Conservation (phyloP, 2,113 vertebrate genomes). For the Mobula birostris region DNA sequence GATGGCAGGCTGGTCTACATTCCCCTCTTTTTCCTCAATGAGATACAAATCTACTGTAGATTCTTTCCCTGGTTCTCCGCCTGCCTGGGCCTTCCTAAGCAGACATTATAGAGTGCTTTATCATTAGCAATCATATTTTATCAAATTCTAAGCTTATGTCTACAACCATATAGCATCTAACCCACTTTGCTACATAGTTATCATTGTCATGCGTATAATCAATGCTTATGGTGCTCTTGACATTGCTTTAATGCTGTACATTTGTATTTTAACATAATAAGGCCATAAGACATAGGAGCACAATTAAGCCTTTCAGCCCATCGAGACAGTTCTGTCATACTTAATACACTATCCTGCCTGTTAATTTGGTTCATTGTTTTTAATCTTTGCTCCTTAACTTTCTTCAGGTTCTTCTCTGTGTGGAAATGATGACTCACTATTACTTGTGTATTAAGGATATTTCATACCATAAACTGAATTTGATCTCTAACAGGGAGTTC, state of each 20-base stretch:
- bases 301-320: too few relatives aligned
- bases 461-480: neutral
- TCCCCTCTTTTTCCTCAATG: neutral
- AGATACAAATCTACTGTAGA: too few relatives aligned
- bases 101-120: too few relatives aligned
- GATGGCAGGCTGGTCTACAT: neutral
- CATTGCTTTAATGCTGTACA: neutral
- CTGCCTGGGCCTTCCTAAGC: too few relatives aligned
- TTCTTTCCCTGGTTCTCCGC: neutral
- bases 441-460: neutral
- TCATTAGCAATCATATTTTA: neutral
- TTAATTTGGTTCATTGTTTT: neutral
- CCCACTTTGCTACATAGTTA: neutral
- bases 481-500: neutral
- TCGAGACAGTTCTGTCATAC: too few relatives aligned
- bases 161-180: neutral
- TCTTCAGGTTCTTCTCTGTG: neutral
- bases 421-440: neutral
- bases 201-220: neutral
- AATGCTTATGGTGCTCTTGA: neutral
- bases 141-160: neutral
- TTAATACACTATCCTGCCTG: neutral
- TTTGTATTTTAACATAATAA: neutral
- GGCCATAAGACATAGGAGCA: too few relatives aligned
- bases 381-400: neutral